Evolutionary conservation across 1,140 invertebrate genomes (phyloP).

Genomic region (Nymphalis io): DNA sequence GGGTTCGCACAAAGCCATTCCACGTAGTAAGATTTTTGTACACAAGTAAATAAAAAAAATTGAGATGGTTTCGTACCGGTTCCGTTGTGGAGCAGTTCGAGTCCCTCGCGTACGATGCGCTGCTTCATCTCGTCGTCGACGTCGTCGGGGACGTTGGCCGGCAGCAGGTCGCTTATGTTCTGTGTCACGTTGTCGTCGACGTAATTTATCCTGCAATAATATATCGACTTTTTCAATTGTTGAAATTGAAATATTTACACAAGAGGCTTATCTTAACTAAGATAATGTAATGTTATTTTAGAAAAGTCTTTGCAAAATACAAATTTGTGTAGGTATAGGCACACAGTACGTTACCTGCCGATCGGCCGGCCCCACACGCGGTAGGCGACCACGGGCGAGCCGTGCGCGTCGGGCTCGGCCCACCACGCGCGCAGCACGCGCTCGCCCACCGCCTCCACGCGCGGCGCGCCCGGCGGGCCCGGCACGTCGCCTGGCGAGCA

Average conservation of each 20-base stretch:
- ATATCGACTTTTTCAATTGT: neutral
- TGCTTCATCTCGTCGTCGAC: conserved; percentile 65
- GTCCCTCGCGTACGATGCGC: conserved; percentile 81
- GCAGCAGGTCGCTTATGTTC: conserved; percentile 57
- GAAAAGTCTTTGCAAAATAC: too few relatives aligned
- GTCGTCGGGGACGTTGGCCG: conserved; percentile 52
- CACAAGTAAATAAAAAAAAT: too few relatives aligned
- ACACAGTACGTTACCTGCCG: conserved; percentile 45
- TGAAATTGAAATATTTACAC: too few relatives aligned
- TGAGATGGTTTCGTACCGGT: conserved; percentile 84
- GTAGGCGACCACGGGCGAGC: conserved; percentile 54
- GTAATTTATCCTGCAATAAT: conserved; percentile 40
- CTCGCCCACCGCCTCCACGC: conserved; percentile 58
- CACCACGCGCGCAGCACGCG: conserved; percentile 64
- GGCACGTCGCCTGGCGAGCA: conserved; percentile 65
- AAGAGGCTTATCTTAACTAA: too few relatives aligned
- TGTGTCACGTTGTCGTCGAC: conserved; percentile 49
- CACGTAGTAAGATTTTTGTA: too few relatives aligned
- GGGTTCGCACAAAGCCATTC: too few relatives aligned
- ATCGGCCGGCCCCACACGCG: conserved; percentile 63
- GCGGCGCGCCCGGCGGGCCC: conserved; percentile 55
- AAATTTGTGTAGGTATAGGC: too few relatives aligned
- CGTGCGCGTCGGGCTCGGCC: conserved; percentile 63
- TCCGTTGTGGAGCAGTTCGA: conserved; percentile 90
- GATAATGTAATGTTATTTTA: too few relatives aligned